phyloP scores from a whole-genome alignment of 2,888 invertebrate genomes.

The Hydraecia micacea region DNA sequence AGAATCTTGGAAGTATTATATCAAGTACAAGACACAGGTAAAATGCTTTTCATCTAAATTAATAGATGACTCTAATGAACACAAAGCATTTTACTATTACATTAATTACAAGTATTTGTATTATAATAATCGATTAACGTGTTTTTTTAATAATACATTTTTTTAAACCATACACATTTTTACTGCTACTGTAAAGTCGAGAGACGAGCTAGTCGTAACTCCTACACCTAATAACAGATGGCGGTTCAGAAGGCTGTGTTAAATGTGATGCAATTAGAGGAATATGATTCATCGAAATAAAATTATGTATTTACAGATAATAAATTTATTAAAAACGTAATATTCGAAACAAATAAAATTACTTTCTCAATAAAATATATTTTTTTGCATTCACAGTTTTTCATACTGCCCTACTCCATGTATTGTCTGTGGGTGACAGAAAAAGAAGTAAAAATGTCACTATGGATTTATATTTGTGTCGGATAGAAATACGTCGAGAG shows the following conservation, averaged over 20 bases:
- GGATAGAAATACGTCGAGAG: constrained; percentile 84
- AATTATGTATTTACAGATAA: too few species aligned
- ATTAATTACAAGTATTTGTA: fast-evolving
- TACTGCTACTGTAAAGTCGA: neutral
- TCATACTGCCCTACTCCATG: constrained; percentile 31
- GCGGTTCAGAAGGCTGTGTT: neutral
- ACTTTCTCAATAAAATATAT: neutral
- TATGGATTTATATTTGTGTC: constrained; percentile 88
- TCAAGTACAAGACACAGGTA: fast-evolving
- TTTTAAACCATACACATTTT: neutral
- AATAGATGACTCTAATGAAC: constrained; percentile 34
- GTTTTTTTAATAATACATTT: neutral
- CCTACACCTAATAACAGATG: constrained; percentile 30
- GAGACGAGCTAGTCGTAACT: neutral
- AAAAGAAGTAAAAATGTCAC: constrained; percentile 74
- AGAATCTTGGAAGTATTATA: neutral
- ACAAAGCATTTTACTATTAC: neutral
- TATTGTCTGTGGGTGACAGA: constrained; percentile 72
- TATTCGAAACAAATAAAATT: neutral
- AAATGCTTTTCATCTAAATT: neutral
- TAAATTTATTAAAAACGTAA: neutral
- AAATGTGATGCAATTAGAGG: neutral
- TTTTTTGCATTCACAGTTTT: constrained; percentile 11
- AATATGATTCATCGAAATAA: neutral
- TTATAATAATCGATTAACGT: neutral